A percentile compares a stretch with the other conserved stretches of the same genome.
Evolutionary conservation across 2,113 vertebrate species (phyloP).

Genomic region (Colistium nudipinnis): DNA sequence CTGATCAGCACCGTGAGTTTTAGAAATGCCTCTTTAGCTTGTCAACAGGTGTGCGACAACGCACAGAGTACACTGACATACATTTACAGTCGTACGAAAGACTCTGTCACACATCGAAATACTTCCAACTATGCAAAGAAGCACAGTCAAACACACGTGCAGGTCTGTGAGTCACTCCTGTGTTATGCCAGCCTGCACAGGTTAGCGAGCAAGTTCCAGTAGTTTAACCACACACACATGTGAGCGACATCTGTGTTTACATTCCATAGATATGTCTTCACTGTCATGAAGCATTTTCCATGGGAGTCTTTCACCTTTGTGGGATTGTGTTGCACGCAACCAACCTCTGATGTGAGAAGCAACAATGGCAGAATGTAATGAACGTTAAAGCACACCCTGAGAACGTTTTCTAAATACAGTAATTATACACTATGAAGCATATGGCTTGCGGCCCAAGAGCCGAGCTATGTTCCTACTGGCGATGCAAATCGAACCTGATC

Average conservation of each 20-base stretch:
- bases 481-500: slow-evolving; percentile 31
- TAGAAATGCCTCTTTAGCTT: slow-evolving; percentile 26
- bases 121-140: background rate
- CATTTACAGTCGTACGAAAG: background rate
- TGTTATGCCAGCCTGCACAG: background rate
- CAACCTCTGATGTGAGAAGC: background rate
- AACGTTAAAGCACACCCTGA: background rate
- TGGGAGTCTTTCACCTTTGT: slow-evolving; percentile 28
- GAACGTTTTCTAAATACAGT: slow-evolving; percentile 15
- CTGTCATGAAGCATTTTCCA: slow-evolving; percentile 16
- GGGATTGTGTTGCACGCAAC: slow-evolving; percentile 25
- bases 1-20: slow-evolving; percentile 54
- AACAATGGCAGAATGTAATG: background rate
- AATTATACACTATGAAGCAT: slow-evolving; percentile 15
- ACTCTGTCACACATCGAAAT: background rate
- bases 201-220: slow-evolving; percentile 16
- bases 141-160: background rate
- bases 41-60: slow-evolving; percentile 50
- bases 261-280: slow-evolving; percentile 34
- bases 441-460: background rate
- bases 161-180: slow-evolving; percentile 6
- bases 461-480: background rate
- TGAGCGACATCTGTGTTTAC: slow-evolving; percentile 57
- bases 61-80: slow-evolving; percentile 7
- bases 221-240: slow-evolving; percentile 11